Percentiles rank a stretch among this genome's conserved stretches.
Evolutionary conservation across 2,113 vertebrate species (phyloP).

Genomic region (Hippoglossus stenolepis): DNA sequence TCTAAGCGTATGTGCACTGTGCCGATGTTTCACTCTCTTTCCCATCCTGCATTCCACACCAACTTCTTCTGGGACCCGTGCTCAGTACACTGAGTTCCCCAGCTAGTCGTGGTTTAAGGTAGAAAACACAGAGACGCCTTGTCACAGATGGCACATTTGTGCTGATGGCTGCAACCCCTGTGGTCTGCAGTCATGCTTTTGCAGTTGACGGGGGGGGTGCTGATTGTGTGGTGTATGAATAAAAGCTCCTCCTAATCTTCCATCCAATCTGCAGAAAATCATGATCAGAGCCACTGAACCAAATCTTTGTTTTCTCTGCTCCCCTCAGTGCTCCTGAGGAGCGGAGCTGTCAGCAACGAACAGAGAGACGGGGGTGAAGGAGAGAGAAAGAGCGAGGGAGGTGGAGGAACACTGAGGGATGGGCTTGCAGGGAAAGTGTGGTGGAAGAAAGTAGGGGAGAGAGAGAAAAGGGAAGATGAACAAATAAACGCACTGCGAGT

Average conservation of each 20-base stretch:
- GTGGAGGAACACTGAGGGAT: constrained; percentile 32
- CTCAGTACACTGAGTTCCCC: constrained; percentile 45
- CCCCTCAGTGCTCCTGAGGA: constrained; percentile 72
- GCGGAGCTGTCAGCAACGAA: constrained; percentile 69
- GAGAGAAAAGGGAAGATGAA: constrained; percentile 20
- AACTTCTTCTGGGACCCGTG: constrained; percentile 42
- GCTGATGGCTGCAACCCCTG: constrained; percentile 71
- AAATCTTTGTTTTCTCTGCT: constrained; percentile 78
- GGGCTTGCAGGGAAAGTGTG: constrained; percentile 15
- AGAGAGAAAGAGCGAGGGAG: constrained; percentile 18
- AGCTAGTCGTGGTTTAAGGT: constrained; percentile 53
- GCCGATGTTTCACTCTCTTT: constrained; percentile 32
- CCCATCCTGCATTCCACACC: constrained; percentile 18
- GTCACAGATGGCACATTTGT: constrained; percentile 75
- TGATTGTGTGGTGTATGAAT: constrained; percentile 71
- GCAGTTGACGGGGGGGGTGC: constrained; percentile 57
- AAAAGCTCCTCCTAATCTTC: constrained; percentile 76
- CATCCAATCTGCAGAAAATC: constrained; percentile 80
- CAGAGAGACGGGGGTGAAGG: constrained; percentile 43
- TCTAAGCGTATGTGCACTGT: constrained; percentile 18
- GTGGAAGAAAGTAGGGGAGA: not conserved
- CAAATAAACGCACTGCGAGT: constrained; percentile 48
- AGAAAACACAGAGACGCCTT: constrained; percentile 48
- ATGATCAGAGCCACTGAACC: constrained; percentile 80
- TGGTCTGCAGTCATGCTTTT: constrained; percentile 68